Evolutionary conservation across 2,113 vertebrate genomes (phyloP), one percentile per base, ranked within the genome.

Genomic region (Trematocara marginatum): DNA sequence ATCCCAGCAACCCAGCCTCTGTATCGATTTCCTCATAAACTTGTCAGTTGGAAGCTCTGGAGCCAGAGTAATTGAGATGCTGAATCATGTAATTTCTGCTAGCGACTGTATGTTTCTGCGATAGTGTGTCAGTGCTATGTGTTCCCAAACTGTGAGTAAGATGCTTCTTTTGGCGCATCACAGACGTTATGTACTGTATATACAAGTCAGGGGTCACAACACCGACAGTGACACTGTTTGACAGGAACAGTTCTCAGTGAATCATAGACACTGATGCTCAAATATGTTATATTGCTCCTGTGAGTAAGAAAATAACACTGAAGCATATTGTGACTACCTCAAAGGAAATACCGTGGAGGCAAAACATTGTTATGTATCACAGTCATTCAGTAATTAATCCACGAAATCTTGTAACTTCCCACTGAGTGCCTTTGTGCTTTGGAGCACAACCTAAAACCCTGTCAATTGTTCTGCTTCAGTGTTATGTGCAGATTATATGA

Each of bases 11-110:
- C 54, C 64, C 23, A 11, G 69, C 66, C 56, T 82, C 26, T 10
- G 16, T 87, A 90, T 92, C 6, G 82, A 92, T 90, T 89, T 78
- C 20, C 78, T 86, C 85, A 80, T 93, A 85, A 90, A 90, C 54
- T 52, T 9, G 49, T 92, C 86, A 81, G 79, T 57, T 6, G 6
- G 61, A 74, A 53, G 82, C 86, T 89, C 87, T 71, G 84, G 35
- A 54, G 87, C 34, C 31, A 7, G 78, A 53, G 84, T 85, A 79
- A 89, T 84, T 56, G 84, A 89, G 84, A 82, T 66, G 79, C 84
- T 87, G 85, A 90, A 90, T 90, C 71, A 76, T 57, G 69, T 74
- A 6, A 80, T 80, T 88, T 82, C 83, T 88, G 29, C 69, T 10
- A 31, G 71, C 15, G 13, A 45, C 80, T 89, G 61, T 45, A 34